Conservation (phyloP, 1,140 invertebrate species). For the Orchesella cincta region DNA sequence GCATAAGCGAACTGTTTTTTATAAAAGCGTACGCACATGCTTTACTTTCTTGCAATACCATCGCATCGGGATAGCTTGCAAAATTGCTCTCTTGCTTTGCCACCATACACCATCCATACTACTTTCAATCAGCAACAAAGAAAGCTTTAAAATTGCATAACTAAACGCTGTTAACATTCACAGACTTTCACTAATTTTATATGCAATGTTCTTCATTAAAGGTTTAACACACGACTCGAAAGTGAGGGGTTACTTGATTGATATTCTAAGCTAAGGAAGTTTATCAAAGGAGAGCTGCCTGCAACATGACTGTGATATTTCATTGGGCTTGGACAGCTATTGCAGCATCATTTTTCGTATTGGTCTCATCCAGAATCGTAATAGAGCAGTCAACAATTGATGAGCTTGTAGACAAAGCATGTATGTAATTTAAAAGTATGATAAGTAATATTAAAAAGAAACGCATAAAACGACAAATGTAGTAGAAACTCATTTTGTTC, state of each 20-base stretch:
- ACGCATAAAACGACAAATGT: too few species aligned
- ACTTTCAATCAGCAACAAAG: too few species aligned
- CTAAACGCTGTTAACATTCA: neutral
- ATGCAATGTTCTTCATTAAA: neutral
- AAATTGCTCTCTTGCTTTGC: too few species aligned
- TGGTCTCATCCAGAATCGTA: constrained; percentile 33
- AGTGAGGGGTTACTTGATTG: neutral
- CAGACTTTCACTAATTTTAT: neutral
- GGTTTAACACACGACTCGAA: neutral
- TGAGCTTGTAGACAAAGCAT: constrained; percentile 49
- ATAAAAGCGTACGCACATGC: too few species aligned
- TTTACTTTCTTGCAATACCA: too few species aligned
- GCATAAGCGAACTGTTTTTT: too few species aligned
- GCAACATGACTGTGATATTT: neutral
- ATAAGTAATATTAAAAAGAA: too few species aligned
- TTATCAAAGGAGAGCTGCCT: neutral
- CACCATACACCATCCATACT: too few species aligned
- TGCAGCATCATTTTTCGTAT: neutral
- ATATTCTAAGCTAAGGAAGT: neutral
- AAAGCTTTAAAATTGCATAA: too few species aligned
- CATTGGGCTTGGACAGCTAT: neutral
- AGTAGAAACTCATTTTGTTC: too few species aligned
- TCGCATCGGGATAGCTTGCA: too few species aligned
- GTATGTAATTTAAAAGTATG: constrained; percentile 34
- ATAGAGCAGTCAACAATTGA: constrained; percentile 43